These are phyloP conservation scores for Marmota flaviventris DNA, from an alignment of 2,113 vertebrate genomes.

Conservation along the genomic window DNA sequence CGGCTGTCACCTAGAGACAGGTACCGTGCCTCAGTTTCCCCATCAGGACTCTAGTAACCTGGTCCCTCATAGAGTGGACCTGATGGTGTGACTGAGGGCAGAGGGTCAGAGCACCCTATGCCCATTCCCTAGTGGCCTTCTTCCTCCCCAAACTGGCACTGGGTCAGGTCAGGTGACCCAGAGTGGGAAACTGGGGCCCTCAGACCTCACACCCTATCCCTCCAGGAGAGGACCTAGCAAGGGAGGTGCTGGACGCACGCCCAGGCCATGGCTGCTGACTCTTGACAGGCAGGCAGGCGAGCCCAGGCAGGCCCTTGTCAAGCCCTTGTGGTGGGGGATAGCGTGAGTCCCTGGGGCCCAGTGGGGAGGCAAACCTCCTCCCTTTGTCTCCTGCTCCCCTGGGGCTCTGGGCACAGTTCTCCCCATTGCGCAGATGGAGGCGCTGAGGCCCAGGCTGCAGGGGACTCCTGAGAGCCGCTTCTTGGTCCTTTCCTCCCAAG, in stretches of 20 bases:
- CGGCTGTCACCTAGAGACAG: no score
- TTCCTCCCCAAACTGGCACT: neutral
- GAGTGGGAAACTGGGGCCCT: neutral
- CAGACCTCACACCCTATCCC: conserved; percentile 2
- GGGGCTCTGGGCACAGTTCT: neutral
- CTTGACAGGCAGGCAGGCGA: neutral
- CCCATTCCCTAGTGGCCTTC: neutral
- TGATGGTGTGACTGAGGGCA: neutral
- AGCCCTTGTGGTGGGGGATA: conserved; percentile 52
- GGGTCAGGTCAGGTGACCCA: neutral
- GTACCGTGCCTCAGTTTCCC: neutral
- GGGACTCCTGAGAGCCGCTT: neutral
- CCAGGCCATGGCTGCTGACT: conserved; percentile 30
- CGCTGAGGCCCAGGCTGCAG: neutral
- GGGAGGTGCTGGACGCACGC: conserved; percentile 39
- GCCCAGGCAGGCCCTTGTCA: conserved; percentile 68
- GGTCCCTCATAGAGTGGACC: neutral
- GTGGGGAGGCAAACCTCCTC: neutral
- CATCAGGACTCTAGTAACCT: neutral
- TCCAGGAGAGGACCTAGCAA: neutral
- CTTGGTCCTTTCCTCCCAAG: neutral
- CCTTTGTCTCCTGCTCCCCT: neutral
- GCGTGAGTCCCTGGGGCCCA: neutral
- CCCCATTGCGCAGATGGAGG: neutral
- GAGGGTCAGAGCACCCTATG: neutral